Base-by-base conservation (phyloP, 2,888 invertebrate species). In the Cremastinae sp. region DNA sequence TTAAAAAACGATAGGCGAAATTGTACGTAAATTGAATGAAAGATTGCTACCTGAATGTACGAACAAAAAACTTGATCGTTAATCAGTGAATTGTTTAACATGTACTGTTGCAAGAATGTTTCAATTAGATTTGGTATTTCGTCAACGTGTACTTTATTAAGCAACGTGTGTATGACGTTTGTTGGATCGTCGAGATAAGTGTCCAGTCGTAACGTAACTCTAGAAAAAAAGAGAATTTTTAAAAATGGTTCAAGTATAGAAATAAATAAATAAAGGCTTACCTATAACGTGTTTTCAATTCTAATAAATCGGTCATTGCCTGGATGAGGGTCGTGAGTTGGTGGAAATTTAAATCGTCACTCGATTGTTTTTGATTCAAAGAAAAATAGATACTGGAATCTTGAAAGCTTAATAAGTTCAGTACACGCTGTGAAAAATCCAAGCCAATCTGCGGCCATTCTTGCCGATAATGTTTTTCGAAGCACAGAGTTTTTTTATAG, bases 61-160 rank as follows among this genome's bases (percentile, higher is more conserved):
- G 88, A 83, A 20, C 85, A 84, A 43, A 91, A 83, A n/a, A 91
- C 86, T 51, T 83, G 75, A 82, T 91, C 91, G 14, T 87, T 87
- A 78, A 90, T 84, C 56, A 91, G 82, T 7, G 86, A 83, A 80
- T 90, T 86, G 65, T 91, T 88, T 0, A 87, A 62, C 76, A 91
- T 90, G 70, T 89, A 91, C 53, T 86, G 85, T 20, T 84, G 84
- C 5, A 91, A 80, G 83, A 91, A 91, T 4, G 86, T 83, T 41
- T 87, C 82, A 8, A 90, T 75, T 39, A 91, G 86, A 22, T 80
- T 62, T 9, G 87, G 82, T 64, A 90, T 88, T 35, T 83, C 81
- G 12, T 88, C 84, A 3, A 85, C 78, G 43, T 83, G 79, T 14
- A 84, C 79, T 73, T 84, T 83, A 65, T 85, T 80, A 7, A 89